Evolutionary conservation across 2,888 invertebrate genomes (phyloP), one percentile per base, ranked within the genome.

Genomic region (Trichogramma evanescens): DNA sequence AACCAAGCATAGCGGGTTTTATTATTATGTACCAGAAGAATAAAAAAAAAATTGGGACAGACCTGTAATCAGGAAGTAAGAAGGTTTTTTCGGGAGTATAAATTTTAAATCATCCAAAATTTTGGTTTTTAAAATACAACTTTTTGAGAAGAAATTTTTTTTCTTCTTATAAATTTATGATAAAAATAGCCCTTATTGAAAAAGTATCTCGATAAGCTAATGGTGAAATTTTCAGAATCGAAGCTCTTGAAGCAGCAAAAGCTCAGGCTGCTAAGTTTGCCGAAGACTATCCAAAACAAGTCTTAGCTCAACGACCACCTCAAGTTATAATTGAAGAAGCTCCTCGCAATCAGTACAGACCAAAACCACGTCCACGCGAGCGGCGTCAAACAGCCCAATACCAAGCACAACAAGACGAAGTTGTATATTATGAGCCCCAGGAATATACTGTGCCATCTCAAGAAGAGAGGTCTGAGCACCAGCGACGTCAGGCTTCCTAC

Each of bases 331-430:
- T 64, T 62, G 65, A 65, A 26, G 65, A 65, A 9, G 63, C 65
- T 2, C 66, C 69, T 13, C 69, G 71, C 5, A 67, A 65, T 49
- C 69, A 66, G 41, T 72, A 72, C 58, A 69, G 69, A 6, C 39
- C 66, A 0, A 72, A 69, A 58, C 65, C 69, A 6, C 71, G 72
- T 13, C 64, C 5, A 4, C 62, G 62, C 8, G 53, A 56, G 7
- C 58, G 61, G 41, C 63, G 72, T 41, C 71, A 73, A 56, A 65
- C 68, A 3, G 62, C 66, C 13, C 57, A 65, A 10, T 56, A 58
- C 55, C n/a, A 40, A 45, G n/a, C 8, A 9, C 2, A 45, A 45
- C 8, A 45, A 9, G n/a, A 45, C 2, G 9, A 45, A 9, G n/a
- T 26, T 26, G 26, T 26, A 26, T 26, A 26, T 6, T 52, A 52